A percentile compares a stretch with the other conserved stretches of the same genome.
Evolutionary conservation across 2,888 invertebrate species (phyloP).

Genomic region (Cosmia trapezina): DNA sequence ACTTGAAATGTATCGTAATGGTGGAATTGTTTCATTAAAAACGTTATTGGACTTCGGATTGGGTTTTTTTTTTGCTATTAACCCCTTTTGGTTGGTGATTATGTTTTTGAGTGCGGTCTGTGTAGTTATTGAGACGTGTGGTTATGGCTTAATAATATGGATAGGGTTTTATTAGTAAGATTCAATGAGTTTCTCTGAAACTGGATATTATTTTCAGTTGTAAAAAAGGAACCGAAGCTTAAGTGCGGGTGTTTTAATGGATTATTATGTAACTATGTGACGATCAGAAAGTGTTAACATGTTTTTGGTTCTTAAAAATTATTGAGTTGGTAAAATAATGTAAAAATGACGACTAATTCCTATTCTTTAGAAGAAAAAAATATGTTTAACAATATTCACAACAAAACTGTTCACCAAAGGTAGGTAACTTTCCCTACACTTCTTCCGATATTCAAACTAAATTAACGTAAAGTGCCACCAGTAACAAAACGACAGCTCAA

Average conservation of each 20-base stretch:
- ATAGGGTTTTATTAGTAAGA: slow-evolving; percentile 4
- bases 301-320: background rate
- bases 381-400: background rate
- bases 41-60: slow-evolving; percentile 64
- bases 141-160: slow-evolving; percentile 32
- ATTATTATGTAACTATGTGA: background rate
- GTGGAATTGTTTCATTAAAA: slow-evolving; percentile 80
- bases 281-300: background rate
- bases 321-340: background rate
- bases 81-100: slow-evolving; percentile 45
- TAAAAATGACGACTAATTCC: background rate
- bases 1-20: slow-evolving; percentile 72
- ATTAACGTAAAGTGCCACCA: background rate
- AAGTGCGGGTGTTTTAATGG: background rate
- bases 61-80: slow-evolving; percentile 47
- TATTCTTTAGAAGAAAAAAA: background rate
- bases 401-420: background rate
- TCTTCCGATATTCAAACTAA: background rate
- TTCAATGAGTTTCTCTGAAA: background rate
- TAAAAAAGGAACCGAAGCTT: background rate
- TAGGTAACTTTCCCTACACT: no score
- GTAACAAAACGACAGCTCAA: slow-evolving; percentile 19
- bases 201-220: background rate
- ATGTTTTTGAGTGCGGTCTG: slow-evolving; percentile 31
- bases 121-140: slow-evolving; percentile 38